These are phyloP conservation scores for Lepidocyrtoides sp. DNA, from an alignment of 2,888 invertebrate genomes.

Conservation along the genomic window DNA sequence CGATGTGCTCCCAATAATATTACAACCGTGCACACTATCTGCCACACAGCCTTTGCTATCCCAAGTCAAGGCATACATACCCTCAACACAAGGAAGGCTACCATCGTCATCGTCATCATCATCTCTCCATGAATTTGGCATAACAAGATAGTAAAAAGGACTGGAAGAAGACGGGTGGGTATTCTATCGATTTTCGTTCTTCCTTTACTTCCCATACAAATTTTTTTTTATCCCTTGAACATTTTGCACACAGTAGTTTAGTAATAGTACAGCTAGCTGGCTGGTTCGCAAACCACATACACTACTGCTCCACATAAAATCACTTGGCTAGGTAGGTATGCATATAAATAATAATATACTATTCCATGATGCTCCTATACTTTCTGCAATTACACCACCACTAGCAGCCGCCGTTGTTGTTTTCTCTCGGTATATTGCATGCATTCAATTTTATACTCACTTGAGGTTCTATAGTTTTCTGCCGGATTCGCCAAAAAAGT, in stretches of 20 bases:
- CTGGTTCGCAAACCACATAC: conserved; percentile 20
- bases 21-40: conserved; percentile 35
- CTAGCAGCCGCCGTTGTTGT: background rate
- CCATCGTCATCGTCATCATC: conserved; percentile 37
- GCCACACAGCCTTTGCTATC: conserved; percentile 5
- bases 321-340: too few species aligned
- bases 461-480: conserved; percentile 27
- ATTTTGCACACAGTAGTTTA: conserved; percentile 28
- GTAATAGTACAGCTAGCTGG: background rate
- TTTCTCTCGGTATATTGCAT: background rate
- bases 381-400: conserved; percentile 21
- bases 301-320: conserved; percentile 64
- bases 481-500: conserved; percentile 72
- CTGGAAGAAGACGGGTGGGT: conserved; percentile 70
- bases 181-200: conserved; percentile 74
- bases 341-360: too few species aligned
- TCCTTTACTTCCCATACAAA: conserved; percentile 16
- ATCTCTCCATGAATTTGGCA: conserved; percentile 58
- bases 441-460: background rate
- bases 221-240: conserved; percentile 23
- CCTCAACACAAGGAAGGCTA: conserved; percentile 19
- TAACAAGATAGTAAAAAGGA: conserved; percentile 69
- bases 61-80: background rate
- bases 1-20: conserved; percentile 12
- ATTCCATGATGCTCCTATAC: conserved; percentile 42